Evolutionary conservation across 2,797 vertebrate genomes (phyloP).

Genomic region (Eospalax fontanierii): DNA sequence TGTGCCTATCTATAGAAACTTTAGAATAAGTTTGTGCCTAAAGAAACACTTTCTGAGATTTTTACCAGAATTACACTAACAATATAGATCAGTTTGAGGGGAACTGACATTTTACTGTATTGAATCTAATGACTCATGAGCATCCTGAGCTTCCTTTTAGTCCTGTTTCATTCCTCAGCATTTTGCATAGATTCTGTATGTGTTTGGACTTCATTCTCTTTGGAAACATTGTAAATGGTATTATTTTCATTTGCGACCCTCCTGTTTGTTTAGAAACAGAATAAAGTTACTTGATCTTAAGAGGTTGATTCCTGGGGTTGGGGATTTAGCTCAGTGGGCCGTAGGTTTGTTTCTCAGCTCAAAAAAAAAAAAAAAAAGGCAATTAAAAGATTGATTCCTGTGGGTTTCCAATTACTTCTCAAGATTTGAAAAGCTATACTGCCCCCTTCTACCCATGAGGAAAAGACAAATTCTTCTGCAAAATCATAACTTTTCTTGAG

Average conservation of each 20-base stretch:
- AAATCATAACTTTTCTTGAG: neutral
- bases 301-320: neutral
- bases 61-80: constrained; percentile 4
- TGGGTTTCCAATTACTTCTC: neutral
- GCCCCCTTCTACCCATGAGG: neutral
- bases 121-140: neutral
- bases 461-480: neutral
- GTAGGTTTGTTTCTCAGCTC: too few species aligned
- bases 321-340: too few species aligned
- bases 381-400: neutral
- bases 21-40: constrained; percentile 37
- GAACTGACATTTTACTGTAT: constrained; percentile 7
- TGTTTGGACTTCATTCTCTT: neutral
- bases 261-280: neutral
- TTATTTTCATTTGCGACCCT: neutral
- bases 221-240: neutral
- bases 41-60: constrained; percentile 11
- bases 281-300: neutral
- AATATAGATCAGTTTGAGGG: constrained; percentile 12
- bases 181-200: neutral
- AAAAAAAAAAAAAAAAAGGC: too few species aligned
- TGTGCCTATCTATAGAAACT: constrained; percentile 21
- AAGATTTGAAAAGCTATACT: too few species aligned
- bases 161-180: neutral
- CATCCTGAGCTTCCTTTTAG: neutral